phyloP scores from a whole-genome alignment of 2,888 invertebrate genomes.

The Cerceris ruficornis region DNA sequence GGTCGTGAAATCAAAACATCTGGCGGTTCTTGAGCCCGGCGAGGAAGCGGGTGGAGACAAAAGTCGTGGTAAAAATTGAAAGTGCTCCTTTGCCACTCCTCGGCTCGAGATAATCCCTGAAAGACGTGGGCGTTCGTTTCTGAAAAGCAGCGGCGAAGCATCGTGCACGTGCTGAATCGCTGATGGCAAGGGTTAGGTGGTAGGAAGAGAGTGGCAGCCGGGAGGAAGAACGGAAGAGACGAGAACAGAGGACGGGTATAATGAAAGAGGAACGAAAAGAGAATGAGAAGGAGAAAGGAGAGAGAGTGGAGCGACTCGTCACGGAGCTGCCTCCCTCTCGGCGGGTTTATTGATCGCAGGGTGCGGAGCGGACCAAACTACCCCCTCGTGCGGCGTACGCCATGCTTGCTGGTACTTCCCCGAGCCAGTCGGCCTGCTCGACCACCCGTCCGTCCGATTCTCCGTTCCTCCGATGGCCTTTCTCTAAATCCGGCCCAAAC shows the following conservation, averaged over 20 bases:
- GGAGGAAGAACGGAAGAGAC: slow-evolving; percentile 8
- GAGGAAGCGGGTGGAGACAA: not conserved
- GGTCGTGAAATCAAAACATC: too few relatives aligned
- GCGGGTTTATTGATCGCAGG: slow-evolving; percentile 77
- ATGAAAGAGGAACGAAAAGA: not conserved
- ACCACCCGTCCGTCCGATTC: slow-evolving; percentile 37
- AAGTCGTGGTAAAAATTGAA: not conserved
- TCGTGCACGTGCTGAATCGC: slow-evolving; percentile 68
- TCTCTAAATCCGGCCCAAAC: slow-evolving; percentile 43
- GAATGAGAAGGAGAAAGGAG: slow-evolving; percentile 25
- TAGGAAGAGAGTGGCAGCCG: slow-evolving; percentile 18
- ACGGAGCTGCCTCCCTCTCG: slow-evolving; percentile 66
- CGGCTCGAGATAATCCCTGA: slow-evolving; percentile 47
- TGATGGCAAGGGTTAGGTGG: slow-evolving; percentile 54
- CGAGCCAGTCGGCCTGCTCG: slow-evolving; percentile 48
- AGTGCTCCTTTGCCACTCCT: slow-evolving; percentile 32
- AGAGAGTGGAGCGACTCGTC: slow-evolving; percentile 65
- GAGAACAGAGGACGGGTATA: slow-evolving; percentile 26
- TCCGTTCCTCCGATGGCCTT: slow-evolving; percentile 26
- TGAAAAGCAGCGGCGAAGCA: slow-evolving; percentile 52
- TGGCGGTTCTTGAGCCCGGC: not conserved
- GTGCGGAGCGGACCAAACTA: slow-evolving; percentile 70
- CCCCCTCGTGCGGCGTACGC: slow-evolving; percentile 66
- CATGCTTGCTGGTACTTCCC: slow-evolving; percentile 64
- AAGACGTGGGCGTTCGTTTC: slow-evolving; percentile 43